These are phyloP conservation scores for Diadema setosum DNA, from an alignment of 35 echinoderm and acorn worm genomes.

Conservation along the genomic window DNA sequence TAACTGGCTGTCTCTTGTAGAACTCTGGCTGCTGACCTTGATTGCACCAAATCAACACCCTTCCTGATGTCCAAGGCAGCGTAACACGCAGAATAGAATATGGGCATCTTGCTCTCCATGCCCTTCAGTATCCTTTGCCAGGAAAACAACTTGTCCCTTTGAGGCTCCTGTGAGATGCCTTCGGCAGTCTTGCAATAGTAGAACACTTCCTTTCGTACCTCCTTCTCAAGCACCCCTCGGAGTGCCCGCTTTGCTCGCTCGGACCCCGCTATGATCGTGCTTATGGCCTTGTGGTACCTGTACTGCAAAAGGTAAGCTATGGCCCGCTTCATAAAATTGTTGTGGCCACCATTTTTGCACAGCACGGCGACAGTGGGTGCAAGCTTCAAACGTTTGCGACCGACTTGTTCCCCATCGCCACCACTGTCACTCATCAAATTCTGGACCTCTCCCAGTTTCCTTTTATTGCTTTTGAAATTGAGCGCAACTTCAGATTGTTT, in stretches of 20 bases:
- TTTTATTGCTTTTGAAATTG: neutral
- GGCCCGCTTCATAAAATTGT: neutral
- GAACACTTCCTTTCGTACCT: neutral
- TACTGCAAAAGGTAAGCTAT: constrained; percentile 5
- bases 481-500: too few relatives aligned
- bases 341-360: constrained; percentile 20
- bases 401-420: neutral
- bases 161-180: neutral
- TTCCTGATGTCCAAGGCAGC: neutral
- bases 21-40: too few relatives aligned
- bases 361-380: neutral
- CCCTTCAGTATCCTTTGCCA: neutral
- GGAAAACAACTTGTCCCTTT: neutral
- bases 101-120: neutral
- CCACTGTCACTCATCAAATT: neutral
- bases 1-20: too few relatives aligned
- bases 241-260: neutral
- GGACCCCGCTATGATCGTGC: neutral
- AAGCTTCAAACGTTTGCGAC: neutral
- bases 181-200: neutral
- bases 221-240: neutral
- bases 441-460: neutral
- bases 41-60: neutral
- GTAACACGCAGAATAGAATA: neutral
- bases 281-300: constrained; percentile 8